Evolutionary conservation across 1,140 invertebrate species (phyloP).

Genomic region (Drosophila busckii): DNA sequence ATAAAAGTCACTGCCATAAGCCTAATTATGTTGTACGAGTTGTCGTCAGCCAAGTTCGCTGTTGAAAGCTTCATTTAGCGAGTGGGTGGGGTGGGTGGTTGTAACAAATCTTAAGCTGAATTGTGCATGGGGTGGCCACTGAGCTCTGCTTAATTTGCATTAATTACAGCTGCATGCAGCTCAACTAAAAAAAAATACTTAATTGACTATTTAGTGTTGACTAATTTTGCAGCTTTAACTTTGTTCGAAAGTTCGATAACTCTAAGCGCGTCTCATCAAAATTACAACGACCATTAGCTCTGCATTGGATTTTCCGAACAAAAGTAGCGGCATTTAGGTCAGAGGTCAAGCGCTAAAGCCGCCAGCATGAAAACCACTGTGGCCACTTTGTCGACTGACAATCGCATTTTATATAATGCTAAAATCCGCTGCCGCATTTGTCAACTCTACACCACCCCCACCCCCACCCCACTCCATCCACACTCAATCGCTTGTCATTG

Average conservation of each 20-base stretch:
- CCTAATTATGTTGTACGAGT: slow-evolving; percentile 70
- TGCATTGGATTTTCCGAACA: too few species aligned
- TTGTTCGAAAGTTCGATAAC: not conserved
- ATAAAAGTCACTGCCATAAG: slow-evolving; percentile 70
- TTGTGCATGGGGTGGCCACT: not conserved
- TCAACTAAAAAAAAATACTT: not conserved
- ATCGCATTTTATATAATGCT: slow-evolving; percentile 21
- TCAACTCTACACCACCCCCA: slow-evolving; percentile 49
- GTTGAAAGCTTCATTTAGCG: slow-evolving; percentile 27
- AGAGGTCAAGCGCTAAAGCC: slow-evolving; percentile 23
- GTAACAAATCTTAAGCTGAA: slow-evolving; percentile 20
- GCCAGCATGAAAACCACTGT: slow-evolving; percentile 5
- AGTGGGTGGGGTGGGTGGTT: not conserved
- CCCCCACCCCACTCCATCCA: too few species aligned
- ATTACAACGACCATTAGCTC: not conserved
- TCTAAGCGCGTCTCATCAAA: not conserved
- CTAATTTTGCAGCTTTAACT: not conserved
- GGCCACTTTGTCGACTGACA: slow-evolving; percentile 37
- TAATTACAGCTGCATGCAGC: slow-evolving; percentile 27
- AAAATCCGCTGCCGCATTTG: slow-evolving; percentile 27
- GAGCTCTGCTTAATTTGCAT: slow-evolving; percentile 44
- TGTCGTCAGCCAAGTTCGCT: slow-evolving; percentile 47
- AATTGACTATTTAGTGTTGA: too few species aligned
- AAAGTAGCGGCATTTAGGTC: slow-evolving; percentile 23
- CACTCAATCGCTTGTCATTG: too few species aligned